Evolutionary conservation across 1,140 invertebrate genomes (phyloP).

Genomic region (Pseudachorutes palmiensis): DNA sequence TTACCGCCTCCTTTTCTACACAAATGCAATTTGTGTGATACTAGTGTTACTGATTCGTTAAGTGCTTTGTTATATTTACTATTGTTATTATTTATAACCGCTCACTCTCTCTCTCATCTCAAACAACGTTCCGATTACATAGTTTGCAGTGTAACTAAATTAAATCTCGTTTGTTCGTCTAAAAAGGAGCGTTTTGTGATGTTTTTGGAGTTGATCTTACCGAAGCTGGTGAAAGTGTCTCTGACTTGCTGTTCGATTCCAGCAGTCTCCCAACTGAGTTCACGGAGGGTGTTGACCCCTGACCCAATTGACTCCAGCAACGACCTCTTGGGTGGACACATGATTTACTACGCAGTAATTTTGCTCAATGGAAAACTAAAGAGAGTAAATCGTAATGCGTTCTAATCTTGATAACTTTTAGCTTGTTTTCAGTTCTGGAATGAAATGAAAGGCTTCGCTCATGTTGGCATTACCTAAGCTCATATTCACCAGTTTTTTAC

Average conservation of each 20-base stretch:
- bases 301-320: background rate
- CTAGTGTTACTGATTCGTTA: too few relatives aligned
- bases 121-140: background rate
- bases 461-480: background rate
- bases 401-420: background rate
- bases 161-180: too few relatives aligned
- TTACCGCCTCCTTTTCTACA: too few relatives aligned
- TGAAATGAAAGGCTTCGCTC: too few relatives aligned
- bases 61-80: too few relatives aligned
- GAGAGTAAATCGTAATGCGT: background rate
- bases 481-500: too few relatives aligned
- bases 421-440: too few relatives aligned
- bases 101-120: too few relatives aligned
- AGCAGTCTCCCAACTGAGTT: slow-evolving; percentile 3
- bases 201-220: background rate
- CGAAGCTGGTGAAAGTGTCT: background rate
- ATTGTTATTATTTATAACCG: too few relatives aligned
- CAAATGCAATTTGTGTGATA: too few relatives aligned
- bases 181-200: background rate
- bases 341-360: background rate
- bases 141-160: background rate
- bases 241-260: background rate
- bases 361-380: background rate
- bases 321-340: slow-evolving; percentile 1
- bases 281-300: background rate